Evolutionary conservation across 2,888 invertebrate species (phyloP).

Genomic region (Limnephilus marmoratus): DNA sequence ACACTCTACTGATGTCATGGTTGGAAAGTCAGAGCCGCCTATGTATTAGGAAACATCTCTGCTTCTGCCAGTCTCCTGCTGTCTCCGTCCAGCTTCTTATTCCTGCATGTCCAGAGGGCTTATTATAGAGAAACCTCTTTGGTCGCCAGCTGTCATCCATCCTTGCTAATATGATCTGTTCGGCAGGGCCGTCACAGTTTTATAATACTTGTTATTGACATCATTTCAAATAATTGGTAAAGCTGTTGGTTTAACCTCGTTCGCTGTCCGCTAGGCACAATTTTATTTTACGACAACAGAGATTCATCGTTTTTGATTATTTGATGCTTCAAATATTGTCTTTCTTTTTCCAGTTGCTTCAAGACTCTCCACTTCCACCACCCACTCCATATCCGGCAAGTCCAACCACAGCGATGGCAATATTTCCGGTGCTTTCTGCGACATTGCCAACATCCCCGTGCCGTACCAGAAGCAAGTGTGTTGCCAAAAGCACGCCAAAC

Average conservation of each 20-base stretch:
- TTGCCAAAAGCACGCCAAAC: constrained; percentile 75
- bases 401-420: constrained; percentile 78
- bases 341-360: constrained; percentile 70
- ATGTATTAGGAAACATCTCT: background rate
- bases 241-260: background rate
- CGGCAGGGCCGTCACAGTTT: background rate
- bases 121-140: background rate
- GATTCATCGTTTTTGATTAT: background rate
- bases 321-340: no score
- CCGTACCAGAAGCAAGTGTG: constrained; percentile 85
- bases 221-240: background rate
- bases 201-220: background rate
- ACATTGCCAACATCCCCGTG: constrained; percentile 81
- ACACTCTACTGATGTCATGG: background rate
- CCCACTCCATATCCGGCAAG: constrained; percentile 76
- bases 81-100: no score
- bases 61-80: background rate
- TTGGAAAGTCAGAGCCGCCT: background rate
- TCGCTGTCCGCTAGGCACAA: background rate
- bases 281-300: background rate
- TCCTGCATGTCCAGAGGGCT: background rate
- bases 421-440: constrained; percentile 82
- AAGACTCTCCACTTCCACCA: constrained; percentile 70
- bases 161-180: background rate
- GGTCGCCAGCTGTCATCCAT: background rate